These are phyloP conservation scores for Ectemnius cavifrons DNA, from an alignment of 2,888 invertebrate species.

Conservation along the genomic window DNA sequence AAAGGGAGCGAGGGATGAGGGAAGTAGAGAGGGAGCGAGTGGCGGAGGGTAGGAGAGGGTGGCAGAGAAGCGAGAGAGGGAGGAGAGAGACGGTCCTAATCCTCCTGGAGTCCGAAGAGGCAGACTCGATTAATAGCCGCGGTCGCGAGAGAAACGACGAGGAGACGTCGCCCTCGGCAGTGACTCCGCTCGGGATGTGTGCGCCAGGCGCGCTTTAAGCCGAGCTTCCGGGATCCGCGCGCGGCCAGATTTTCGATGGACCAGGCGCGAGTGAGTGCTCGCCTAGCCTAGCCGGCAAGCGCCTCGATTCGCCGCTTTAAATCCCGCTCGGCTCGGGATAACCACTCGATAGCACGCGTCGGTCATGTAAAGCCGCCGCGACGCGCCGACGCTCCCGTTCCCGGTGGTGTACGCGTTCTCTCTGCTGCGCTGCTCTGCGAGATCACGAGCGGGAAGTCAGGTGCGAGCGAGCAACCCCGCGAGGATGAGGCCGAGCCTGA, in stretches of 20 bases:
- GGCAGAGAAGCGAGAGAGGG: constrained; percentile 31
- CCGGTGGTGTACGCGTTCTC: not conserved
- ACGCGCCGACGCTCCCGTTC: constrained; percentile 20
- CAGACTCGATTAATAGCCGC: constrained; percentile 65
- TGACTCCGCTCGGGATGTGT: constrained; percentile 41
- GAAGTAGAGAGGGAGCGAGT: constrained; percentile 42
- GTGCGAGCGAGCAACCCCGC: constrained; percentile 5
- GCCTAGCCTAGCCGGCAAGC: constrained; percentile 3
- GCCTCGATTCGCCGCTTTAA: constrained; percentile 7
- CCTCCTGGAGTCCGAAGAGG: constrained; percentile 62
- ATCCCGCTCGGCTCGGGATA: not conserved
- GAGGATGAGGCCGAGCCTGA: constrained; percentile 69
- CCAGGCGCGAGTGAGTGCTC: constrained; percentile 21
- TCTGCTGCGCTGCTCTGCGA: not conserved
- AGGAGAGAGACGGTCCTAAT: constrained; percentile 52
- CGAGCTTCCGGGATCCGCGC: constrained; percentile 33
- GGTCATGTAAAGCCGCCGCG: constrained; percentile 47
- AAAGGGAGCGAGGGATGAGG: constrained; percentile 38
- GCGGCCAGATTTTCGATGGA: constrained; percentile 41
- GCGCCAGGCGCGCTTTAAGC: constrained; percentile 38
- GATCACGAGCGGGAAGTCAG: not conserved
- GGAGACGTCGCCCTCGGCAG: constrained; percentile 45
- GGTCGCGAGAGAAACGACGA: constrained; percentile 58
- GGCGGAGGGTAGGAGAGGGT: constrained; percentile 43
- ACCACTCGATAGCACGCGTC: constrained; percentile 17